Percentiles rank a stretch among this genome's conserved stretches.
These are phyloP conservation scores for Epinephelus moara DNA, from an alignment of 2,113 vertebrate species.

Conservation along the genomic window DNA sequence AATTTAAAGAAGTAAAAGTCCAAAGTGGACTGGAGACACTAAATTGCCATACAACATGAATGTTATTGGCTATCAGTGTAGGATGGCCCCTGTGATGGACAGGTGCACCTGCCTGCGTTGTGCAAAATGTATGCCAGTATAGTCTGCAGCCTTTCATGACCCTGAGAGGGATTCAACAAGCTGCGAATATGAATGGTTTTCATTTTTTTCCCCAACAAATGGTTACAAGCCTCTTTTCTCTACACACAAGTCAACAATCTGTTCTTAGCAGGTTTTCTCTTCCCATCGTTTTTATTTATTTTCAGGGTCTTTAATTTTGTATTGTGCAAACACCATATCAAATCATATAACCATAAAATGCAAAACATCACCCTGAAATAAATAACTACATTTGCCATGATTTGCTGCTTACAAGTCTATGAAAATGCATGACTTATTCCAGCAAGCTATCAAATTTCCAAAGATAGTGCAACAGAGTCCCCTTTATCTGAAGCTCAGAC, in stretches of 20 bases:
- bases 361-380: slow-evolving; percentile 35
- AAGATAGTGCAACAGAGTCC: slow-evolving; percentile 67
- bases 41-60: slow-evolving; percentile 5
- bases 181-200: slow-evolving; percentile 43
- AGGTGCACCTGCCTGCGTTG: slow-evolving; percentile 1
- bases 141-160: neutral
- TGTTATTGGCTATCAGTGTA: neutral
- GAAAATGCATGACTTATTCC: slow-evolving; percentile 58
- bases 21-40: slow-evolving; percentile 9
- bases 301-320: slow-evolving; percentile 40
- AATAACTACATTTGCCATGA: slow-evolving; percentile 45
- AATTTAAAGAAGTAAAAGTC: slow-evolving; percentile 7
- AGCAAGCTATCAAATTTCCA: slow-evolving; percentile 67
- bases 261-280: slow-evolving; percentile 25
- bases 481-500: slow-evolving; percentile 67
- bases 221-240: slow-evolving; percentile 8
- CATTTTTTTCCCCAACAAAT: slow-evolving; percentile 28
- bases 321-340: slow-evolving; percentile 39
- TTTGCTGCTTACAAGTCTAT: slow-evolving; percentile 60
- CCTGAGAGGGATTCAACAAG: slow-evolving; percentile 18
- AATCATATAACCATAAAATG: slow-evolving; percentile 47
- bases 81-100: slow-evolving; percentile 37
- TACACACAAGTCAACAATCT: slow-evolving; percentile 38
- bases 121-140: slow-evolving; percentile 11
- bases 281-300: slow-evolving; percentile 26